phyloP scores from a whole-genome alignment of 2,888 invertebrate genomes.

The Gisinianus flammeolus region DNA sequence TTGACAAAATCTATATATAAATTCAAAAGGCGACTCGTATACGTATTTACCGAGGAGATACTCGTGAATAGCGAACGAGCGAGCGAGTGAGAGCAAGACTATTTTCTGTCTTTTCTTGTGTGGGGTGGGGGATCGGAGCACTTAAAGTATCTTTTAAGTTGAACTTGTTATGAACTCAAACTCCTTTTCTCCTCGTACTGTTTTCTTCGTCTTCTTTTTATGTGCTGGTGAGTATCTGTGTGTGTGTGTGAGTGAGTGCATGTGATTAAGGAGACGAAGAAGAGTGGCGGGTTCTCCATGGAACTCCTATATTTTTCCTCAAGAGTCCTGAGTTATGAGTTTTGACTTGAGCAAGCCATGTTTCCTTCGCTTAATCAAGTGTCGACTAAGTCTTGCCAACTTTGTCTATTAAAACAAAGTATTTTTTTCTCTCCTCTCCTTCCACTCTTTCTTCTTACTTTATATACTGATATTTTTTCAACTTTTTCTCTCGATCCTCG shows the following conservation, averaged over 20 bases:
- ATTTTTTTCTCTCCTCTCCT: slow-evolving; percentile 27
- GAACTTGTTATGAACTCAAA: slow-evolving; percentile 34
- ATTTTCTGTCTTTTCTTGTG: not conserved
- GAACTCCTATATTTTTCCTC: slow-evolving; percentile 35
- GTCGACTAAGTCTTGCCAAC: slow-evolving; percentile 49
- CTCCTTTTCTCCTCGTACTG: not conserved
- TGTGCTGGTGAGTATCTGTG: slow-evolving; percentile 13
- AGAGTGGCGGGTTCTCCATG: slow-evolving; percentile 37
- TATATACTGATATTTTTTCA: not conserved
- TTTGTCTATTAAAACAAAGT: slow-evolving; percentile 56
- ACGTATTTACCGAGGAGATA: too few relatives aligned
- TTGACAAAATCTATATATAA: slow-evolving; percentile 18
- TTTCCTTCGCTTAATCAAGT: slow-evolving; percentile 58
- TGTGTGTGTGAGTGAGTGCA: slow-evolving; percentile 17
- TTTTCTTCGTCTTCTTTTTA: not conserved
- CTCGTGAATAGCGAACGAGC: not conserved
- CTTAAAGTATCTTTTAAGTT: slow-evolving; percentile 31
- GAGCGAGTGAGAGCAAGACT: not conserved
- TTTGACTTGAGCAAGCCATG: slow-evolving; percentile 53
- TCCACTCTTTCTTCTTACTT: slow-evolving; percentile 14
- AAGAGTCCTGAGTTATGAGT: slow-evolving; percentile 57
- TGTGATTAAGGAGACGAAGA: slow-evolving; percentile 38
- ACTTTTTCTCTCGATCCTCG: not conserved
- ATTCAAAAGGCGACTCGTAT: not conserved
- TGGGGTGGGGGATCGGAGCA: slow-evolving; percentile 25